phyloP scores from a whole-genome alignment of 2,797 vertebrate genomes.

The Phalanger gymnotis region DNA sequence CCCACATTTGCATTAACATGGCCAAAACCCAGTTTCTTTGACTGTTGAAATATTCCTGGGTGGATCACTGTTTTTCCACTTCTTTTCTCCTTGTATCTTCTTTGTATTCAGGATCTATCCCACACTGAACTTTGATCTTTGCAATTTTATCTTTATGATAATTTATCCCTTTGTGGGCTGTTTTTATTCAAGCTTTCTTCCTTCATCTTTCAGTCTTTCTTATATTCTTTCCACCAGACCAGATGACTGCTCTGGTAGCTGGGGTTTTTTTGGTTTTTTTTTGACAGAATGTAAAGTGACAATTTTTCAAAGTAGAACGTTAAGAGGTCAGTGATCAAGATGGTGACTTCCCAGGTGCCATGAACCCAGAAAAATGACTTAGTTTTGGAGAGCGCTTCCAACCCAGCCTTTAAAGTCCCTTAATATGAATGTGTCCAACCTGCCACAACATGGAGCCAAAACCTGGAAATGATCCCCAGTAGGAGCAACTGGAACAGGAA shows the following conservation, averaged over 20 bases:
- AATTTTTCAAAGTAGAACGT: background rate
- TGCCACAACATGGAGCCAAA: background rate
- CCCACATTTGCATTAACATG: background rate
- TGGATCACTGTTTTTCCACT: background rate
- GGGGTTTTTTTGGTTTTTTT: too few species aligned
- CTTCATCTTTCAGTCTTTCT: background rate
- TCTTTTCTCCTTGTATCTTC: background rate
- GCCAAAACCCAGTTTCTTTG: background rate
- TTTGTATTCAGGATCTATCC: background rate
- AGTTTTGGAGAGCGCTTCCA: background rate
- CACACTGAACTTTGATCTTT: background rate
- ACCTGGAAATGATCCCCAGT: background rate
- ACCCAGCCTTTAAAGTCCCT: background rate
- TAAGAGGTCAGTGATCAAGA: background rate
- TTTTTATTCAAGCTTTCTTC: background rate
- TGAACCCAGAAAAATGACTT: background rate
- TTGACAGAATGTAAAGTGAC: background rate
- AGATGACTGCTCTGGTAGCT: background rate
- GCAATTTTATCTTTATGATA: background rate
- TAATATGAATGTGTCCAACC: background rate
- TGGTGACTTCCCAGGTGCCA: background rate
- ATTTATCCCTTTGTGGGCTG: background rate
- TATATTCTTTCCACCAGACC: background rate
- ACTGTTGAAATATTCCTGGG: background rate
- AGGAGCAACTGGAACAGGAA: background rate